Conservation (phyloP, 2,888 invertebrate genomes). For the Keiferia lycopersicella region DNA sequence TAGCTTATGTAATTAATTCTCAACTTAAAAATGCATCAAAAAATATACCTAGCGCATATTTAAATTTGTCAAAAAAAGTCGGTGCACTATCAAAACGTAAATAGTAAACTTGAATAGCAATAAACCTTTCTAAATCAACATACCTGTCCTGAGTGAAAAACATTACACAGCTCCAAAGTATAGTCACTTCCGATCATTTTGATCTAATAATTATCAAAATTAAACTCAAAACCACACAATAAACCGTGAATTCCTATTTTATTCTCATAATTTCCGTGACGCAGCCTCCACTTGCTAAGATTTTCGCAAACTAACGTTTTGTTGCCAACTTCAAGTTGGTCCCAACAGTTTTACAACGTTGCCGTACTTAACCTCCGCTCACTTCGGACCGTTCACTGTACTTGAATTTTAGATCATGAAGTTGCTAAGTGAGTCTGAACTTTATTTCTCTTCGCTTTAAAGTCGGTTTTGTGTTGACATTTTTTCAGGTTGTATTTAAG, state of each 20-base stretch:
- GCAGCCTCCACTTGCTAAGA: slow-evolving; percentile 45
- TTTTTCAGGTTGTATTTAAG: slow-evolving; percentile 42
- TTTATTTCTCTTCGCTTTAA: not conserved
- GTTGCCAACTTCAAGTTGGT: slow-evolving; percentile 60
- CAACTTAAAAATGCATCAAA: no score
- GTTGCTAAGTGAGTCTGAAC: not conserved
- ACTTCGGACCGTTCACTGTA: slow-evolving; percentile 57
- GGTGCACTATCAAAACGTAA: not conserved
- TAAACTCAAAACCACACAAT: slow-evolving; percentile 39
- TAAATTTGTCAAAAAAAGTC: not conserved
- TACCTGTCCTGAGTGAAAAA: slow-evolving; percentile 94
- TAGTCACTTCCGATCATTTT: slow-evolving; percentile 92
- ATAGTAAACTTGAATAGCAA: not conserved
- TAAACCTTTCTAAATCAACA: slow-evolving; percentile 40
- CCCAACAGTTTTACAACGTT: slow-evolving; percentile 55
- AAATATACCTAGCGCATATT: not conserved
- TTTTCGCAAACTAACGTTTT: slow-evolving; percentile 54
- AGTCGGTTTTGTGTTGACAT: slow-evolving; percentile 26
- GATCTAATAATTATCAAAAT: slow-evolving; percentile 31
- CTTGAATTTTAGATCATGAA: slow-evolving; percentile 43
- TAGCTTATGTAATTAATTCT: no score
- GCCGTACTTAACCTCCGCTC: slow-evolving; percentile 55
- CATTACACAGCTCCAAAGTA: slow-evolving; percentile 92
- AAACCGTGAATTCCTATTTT: slow-evolving; percentile 32
- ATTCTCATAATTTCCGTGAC: slow-evolving; percentile 42